A percentile compares a stretch with the other conserved stretches of the same genome.
These are phyloP conservation scores for Sebastes jordani DNA, from an alignment of 2,797 vertebrate species.

Conservation along the genomic window DNA sequence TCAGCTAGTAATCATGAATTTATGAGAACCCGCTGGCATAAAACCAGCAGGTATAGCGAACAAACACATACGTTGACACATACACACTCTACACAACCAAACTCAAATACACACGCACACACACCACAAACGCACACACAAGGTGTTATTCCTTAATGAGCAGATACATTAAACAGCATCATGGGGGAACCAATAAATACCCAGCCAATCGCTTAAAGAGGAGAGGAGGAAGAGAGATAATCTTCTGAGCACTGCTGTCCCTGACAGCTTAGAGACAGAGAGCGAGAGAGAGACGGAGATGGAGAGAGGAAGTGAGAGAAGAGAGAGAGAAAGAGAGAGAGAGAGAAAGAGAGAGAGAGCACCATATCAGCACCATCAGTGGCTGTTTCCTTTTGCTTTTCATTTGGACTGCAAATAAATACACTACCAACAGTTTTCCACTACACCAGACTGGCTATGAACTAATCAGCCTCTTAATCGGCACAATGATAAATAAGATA, in stretches of 20 bases:
- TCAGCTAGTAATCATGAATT: conserved; percentile 44
- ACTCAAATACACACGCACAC: neutral
- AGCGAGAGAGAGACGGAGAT: neutral
- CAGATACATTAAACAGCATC: conserved; percentile 65
- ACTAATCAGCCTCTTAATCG: conserved; percentile 74
- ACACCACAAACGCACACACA: neutral
- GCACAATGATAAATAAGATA: conserved; percentile 74
- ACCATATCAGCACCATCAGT: conserved; percentile 48
- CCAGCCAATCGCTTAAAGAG: conserved; percentile 49
- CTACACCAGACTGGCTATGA: conserved; percentile 52
- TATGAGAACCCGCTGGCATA: conserved; percentile 18
- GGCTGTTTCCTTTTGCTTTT: conserved; percentile 48
- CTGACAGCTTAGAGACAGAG: conserved; percentile 51
- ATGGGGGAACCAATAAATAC: conserved; percentile 64
- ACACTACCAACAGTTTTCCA: conserved; percentile 61
- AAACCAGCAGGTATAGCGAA: conserved; percentile 26
- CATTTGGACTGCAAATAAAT: conserved; percentile 55
- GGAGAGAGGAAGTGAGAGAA: neutral
- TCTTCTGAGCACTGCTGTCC: conserved; percentile 52
- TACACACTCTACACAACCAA: neutral
- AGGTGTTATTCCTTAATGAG: conserved; percentile 65
- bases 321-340: neutral
- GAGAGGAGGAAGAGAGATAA: conserved; percentile 47
- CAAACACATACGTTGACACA: conserved; percentile 14
- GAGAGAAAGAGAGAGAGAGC: conserved; percentile 1